Evolutionary conservation across 2,797 vertebrate species (phyloP).

Genomic region (Cynodonichthys magdalenae): DNA sequence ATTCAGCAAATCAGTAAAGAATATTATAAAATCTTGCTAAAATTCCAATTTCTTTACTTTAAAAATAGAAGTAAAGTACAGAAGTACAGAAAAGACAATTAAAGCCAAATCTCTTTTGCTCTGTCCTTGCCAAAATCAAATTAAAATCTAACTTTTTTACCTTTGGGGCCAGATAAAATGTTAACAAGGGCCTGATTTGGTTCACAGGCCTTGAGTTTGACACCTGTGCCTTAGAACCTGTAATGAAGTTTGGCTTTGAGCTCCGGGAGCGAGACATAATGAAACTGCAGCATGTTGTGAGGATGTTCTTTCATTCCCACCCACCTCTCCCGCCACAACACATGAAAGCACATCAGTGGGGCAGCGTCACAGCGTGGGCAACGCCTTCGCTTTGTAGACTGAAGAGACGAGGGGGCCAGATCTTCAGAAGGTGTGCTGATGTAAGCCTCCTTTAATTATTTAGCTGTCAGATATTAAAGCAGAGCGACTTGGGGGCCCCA

Average conservation of each 20-base stretch:
- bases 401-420: constrained; percentile 29
- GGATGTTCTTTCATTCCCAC: constrained; percentile 32
- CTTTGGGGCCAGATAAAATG: no score
- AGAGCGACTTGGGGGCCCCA: constrained; percentile 44
- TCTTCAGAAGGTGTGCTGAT: constrained; percentile 61
- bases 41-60: no score
- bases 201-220: no score
- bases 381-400: constrained; percentile 50
- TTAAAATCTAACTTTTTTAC: no score
- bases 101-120: no score
- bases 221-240: background rate
- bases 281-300: constrained; percentile 14
- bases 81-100: no score
- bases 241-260: constrained; percentile 24
- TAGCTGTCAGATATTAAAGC: constrained; percentile 76
- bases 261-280: constrained; percentile 26
- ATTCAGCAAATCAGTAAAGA: no score
- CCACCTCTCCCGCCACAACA: constrained; percentile 22
- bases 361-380: constrained; percentile 20
- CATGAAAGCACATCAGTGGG: constrained; percentile 59
- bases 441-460: constrained; percentile 77
- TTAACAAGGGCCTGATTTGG: no score
- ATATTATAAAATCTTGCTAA: no score
- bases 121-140: no score
- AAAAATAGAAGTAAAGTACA: no score